A percentile compares a stretch with the other conserved stretches of the same genome.
These are phyloP conservation scores for Coelopa pilipes DNA, from an alignment of 2,888 invertebrate species.

Conservation along the genomic window DNA sequence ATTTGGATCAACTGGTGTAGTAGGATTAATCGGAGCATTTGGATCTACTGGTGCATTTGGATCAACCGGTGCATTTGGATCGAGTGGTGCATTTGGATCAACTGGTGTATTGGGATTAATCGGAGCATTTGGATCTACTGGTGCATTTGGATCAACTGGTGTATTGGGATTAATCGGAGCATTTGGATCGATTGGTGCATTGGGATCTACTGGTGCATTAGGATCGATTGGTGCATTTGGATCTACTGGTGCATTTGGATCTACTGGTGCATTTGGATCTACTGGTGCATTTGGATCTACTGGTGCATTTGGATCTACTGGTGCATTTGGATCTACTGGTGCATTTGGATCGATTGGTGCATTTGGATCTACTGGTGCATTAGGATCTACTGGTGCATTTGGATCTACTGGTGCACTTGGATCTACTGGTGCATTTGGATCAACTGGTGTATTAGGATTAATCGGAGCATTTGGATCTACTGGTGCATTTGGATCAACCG, in stretches of 20 bases:
- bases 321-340: conserved; percentile 28
- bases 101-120: conserved; percentile 37
- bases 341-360: conserved; percentile 34
- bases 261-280: conserved; percentile 31
- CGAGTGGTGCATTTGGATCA: conserved; percentile 33
- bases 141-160: conserved; percentile 22
- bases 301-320: conserved; percentile 32
- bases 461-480: conserved; percentile 19
- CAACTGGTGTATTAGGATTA: conserved; percentile 26
- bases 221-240: conserved; percentile 38
- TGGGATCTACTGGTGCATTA: conserved; percentile 36
- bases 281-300: conserved; percentile 29
- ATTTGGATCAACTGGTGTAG: conserved; percentile 34
- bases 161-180: conserved; percentile 37
- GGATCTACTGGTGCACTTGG: conserved; percentile 32
- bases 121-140: conserved; percentile 37
- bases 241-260: conserved; percentile 27
- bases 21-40: conserved; percentile 37
- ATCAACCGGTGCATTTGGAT: conserved; percentile 41
- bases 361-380: conserved; percentile 36
- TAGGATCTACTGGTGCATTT: conserved; percentile 39
- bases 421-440: conserved; percentile 36
- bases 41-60: conserved; percentile 40
- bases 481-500: conserved; percentile 24
- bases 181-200: conserved; percentile 34